These are phyloP conservation scores for Meteorus colon DNA, from an alignment of 2,888 invertebrate genomes.

Conservation along the genomic window DNA sequence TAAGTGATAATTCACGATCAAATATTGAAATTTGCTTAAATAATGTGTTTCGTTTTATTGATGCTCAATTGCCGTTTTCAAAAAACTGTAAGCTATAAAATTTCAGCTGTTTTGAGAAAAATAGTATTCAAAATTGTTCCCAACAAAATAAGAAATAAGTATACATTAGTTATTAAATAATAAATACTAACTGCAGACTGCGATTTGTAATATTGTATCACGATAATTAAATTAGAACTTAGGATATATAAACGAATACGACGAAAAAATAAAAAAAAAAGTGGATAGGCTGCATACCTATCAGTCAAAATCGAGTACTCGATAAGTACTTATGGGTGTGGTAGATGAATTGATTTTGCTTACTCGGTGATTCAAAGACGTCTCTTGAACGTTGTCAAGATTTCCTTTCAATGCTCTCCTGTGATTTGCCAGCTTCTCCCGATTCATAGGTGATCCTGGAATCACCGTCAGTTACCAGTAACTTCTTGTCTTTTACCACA, in stretches of 20 bases:
- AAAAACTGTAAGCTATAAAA: no score
- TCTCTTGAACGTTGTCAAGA: slow-evolving; percentile 84
- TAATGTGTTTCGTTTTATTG: slow-evolving; percentile 20
- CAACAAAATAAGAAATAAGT: no score
- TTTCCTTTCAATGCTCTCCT: slow-evolving; percentile 78
- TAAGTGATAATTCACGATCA: slow-evolving; percentile 27
- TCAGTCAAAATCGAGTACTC: slow-evolving; percentile 69
- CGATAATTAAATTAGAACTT: slow-evolving; percentile 16
- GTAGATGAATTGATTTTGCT: slow-evolving; percentile 72
- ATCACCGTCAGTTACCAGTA: slow-evolving; percentile 48
- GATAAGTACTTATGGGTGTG: slow-evolving; percentile 69
- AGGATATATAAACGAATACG: slow-evolving; percentile 26
- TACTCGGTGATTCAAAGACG: slow-evolving; percentile 85
- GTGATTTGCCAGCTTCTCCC: slow-evolving; percentile 87
- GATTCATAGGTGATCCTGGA: slow-evolving; percentile 87
- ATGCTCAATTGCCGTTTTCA: slow-evolving; percentile 11
- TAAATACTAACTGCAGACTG: background rate
- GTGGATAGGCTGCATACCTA: slow-evolving; percentile 62
- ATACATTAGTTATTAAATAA: slow-evolving; percentile 26
- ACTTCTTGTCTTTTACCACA: background rate
- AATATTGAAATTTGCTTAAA: slow-evolving; percentile 18
- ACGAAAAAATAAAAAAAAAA: slow-evolving; percentile 42
- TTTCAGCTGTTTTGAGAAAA: no score
- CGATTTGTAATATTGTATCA: background rate
- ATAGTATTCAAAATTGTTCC: no score